These are phyloP conservation scores for Salmo trutta DNA, from an alignment of 2,797 vertebrate genomes.

Conservation along the genomic window DNA sequence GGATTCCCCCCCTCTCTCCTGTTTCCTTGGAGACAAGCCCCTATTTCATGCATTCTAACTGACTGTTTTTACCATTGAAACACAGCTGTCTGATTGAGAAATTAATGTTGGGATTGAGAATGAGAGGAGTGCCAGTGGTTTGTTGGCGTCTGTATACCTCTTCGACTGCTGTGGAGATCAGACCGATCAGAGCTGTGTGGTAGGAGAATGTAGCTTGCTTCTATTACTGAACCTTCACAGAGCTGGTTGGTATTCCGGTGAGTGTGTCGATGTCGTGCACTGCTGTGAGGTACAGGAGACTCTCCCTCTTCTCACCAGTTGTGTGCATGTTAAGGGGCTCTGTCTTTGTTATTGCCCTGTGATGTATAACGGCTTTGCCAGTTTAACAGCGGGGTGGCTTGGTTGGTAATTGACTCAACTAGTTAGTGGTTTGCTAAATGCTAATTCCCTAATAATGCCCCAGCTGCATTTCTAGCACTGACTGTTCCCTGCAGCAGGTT, in stretches of 20 bases:
- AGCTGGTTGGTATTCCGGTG: slow-evolving; percentile 73
- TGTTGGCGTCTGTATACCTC: neutral
- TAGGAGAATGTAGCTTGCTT: slow-evolving; percentile 33
- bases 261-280: slow-evolving; percentile 54
- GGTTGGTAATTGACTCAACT: neutral
- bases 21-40: neutral
- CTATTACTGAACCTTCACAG: slow-evolving; percentile 50
- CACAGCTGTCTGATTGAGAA: slow-evolving; percentile 30
- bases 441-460: neutral
- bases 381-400: too few relatives aligned
- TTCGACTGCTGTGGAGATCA: too few relatives aligned
- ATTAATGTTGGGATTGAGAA: neutral
- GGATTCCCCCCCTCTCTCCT: slow-evolving; percentile 38
- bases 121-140: neutral
- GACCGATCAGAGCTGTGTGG: slow-evolving; percentile 39
- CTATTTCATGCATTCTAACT: neutral
- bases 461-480: neutral
- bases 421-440: neutral
- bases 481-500: neutral
- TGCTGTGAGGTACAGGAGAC: neutral
- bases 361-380: neutral
- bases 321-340: neutral
- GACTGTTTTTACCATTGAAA: slow-evolving; percentile 13
- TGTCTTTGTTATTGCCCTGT: neutral
- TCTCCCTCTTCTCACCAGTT: neutral